phyloP scores from a whole-genome alignment of 2,888 invertebrate genomes.

The Drosophila colorata region DNA sequence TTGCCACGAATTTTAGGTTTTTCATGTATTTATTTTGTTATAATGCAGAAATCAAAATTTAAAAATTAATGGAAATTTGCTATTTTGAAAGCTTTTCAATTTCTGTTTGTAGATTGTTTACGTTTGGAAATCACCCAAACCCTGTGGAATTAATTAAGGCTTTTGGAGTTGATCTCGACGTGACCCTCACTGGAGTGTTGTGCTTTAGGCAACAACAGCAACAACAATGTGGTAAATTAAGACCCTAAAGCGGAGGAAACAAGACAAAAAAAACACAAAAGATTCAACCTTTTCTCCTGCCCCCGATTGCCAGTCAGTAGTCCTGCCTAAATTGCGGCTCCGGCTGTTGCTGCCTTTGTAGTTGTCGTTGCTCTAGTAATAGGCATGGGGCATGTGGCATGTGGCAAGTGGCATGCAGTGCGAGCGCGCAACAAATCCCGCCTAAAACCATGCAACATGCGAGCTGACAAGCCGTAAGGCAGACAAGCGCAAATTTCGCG shows the following conservation, averaged over 20 bases:
- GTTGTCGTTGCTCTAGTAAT: conserved; percentile 47
- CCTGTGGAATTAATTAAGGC: conserved; percentile 67
- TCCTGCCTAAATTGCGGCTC: conserved; percentile 63
- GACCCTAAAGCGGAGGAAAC: conserved; percentile 61
- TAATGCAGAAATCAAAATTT: not conserved
- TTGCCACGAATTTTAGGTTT: no score
- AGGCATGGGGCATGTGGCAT: conserved; percentile 11
- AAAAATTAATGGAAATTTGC: not conserved
- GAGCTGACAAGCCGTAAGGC: conserved; percentile 82
- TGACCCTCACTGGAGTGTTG: conserved; percentile 52
- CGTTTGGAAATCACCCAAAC: conserved; percentile 29
- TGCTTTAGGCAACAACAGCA: conserved; percentile 38
- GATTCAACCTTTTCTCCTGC: conserved; percentile 5
- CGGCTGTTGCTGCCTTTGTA: conserved; percentile 60
- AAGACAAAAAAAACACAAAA: conserved; percentile 19
- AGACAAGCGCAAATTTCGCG: conserved; percentile 81
- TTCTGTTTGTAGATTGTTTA: conserved; percentile 31
- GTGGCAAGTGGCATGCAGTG: conserved; percentile 30
- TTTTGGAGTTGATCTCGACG: conserved; percentile 33
- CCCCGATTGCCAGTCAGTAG: conserved; percentile 18
- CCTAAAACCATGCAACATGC: conserved; percentile 82
- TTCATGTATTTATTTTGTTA: no score
- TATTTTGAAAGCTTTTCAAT: conserved; percentile 9
- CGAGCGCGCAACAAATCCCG: conserved; percentile 71
- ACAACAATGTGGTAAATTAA: conserved; percentile 71